Evolutionary conservation across 64 coral and sea anemone genomes (phyloP).

Genomic region (Pachyseris speciosa): DNA sequence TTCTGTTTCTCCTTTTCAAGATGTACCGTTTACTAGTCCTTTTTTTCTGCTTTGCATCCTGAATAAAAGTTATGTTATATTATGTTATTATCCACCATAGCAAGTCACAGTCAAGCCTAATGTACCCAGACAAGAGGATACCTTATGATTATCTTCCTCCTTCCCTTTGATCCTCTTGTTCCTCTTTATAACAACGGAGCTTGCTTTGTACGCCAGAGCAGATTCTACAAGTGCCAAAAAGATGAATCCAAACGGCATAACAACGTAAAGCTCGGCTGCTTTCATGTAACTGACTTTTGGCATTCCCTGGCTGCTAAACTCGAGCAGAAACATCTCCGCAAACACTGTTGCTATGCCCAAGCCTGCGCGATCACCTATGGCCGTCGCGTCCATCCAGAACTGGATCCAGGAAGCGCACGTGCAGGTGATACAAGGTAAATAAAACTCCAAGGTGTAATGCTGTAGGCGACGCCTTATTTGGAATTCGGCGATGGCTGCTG

Average conservation of each 20-base stretch:
- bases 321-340: constrained; percentile 50
- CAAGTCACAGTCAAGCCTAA: no score
- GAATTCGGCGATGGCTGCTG: constrained; percentile 22
- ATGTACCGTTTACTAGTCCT: no score
- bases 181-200: neutral
- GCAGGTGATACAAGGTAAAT: constrained; percentile 65
- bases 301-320: constrained; percentile 51
- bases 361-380: constrained; percentile 38
- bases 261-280: constrained; percentile 44
- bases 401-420: constrained; percentile 55
- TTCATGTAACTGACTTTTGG: constrained; percentile 72
- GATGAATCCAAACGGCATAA: constrained; percentile 61
- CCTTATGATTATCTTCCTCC: neutral
- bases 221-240: constrained; percentile 49
- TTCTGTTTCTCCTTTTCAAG: no score
- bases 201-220: constrained; percentile 37
- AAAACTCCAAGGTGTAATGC: constrained; percentile 50
- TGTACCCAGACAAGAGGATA: neutral
- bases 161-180: neutral
- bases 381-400: constrained; percentile 59
- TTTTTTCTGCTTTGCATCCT: no score
- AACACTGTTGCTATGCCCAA: constrained; percentile 49
- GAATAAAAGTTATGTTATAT: no score
- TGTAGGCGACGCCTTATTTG: constrained; percentile 51
- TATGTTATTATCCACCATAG: neutral